Conservation (phyloP, 1,140 invertebrate species). For the Ericerus pela region DNA sequence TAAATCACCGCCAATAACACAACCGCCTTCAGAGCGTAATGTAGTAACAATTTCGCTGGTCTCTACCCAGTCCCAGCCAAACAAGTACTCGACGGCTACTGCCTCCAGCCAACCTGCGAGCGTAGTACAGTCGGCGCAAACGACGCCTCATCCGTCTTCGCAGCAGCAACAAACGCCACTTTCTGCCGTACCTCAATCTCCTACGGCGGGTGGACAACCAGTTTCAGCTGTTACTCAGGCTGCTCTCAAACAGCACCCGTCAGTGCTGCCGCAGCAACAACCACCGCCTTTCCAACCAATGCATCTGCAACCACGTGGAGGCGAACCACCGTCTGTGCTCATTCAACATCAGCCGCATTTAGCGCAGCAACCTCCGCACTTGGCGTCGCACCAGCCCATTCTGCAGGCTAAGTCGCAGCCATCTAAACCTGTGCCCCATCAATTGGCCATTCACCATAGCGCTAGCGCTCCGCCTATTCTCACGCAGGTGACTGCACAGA, state of each 20-base stretch:
- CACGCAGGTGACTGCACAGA: not conserved
- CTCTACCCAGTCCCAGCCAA: not conserved
- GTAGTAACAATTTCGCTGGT: not conserved
- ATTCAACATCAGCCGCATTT: too few relatives aligned
- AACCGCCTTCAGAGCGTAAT: not conserved
- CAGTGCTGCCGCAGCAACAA: not conserved
- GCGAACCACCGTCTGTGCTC: too few relatives aligned
- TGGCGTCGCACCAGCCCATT: too few relatives aligned
- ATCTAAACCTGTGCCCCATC: not conserved
- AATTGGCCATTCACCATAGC: too few relatives aligned
- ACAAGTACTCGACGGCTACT: not conserved
- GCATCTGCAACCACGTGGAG: too few relatives aligned
- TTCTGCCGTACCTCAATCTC: too few relatives aligned
- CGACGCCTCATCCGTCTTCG: not conserved
- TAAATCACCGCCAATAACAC: conserved; percentile 1
- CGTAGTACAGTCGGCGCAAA: not conserved
- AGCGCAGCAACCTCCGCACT: not conserved
- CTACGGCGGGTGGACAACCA: too few relatives aligned
- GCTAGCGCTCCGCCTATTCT: too few relatives aligned
- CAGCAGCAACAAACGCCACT: not conserved
- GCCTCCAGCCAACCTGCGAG: not conserved
- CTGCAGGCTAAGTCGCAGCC: too few relatives aligned
- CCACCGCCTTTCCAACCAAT: conserved; percentile 6
- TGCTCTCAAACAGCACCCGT: not conserved
- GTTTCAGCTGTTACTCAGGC: not conserved